Conservation (phyloP, 1,140 invertebrate species). For the Achroia grisella region DNA sequence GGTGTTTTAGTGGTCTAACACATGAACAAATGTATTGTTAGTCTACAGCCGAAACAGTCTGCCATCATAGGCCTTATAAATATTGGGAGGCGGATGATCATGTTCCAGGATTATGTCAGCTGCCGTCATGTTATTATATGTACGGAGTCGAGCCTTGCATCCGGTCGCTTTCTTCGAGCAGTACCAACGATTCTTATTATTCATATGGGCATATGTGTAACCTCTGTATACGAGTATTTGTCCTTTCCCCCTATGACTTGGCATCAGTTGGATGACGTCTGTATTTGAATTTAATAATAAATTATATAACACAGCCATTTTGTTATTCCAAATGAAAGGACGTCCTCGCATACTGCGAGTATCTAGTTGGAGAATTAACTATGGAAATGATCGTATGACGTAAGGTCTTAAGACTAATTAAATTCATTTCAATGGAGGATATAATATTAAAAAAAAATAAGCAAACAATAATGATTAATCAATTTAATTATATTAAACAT, state of each 20-base stretch:
- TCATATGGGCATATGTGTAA: conserved; percentile 12
- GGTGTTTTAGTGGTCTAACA: no score
- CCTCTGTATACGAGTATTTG: conserved; percentile 5
- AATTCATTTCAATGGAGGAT: no score
- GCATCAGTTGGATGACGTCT: conserved; percentile 29
- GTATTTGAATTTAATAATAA: neutral
- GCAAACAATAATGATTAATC: no score
- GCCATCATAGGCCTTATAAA: neutral
- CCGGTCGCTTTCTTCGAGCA: conserved; percentile 17
- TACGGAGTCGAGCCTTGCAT: conserved; percentile 7
- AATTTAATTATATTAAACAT: no score
- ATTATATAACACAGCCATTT: no score
- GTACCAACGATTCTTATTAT: conserved; percentile 18
- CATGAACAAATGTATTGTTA: neutral
- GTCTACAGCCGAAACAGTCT: neutral
- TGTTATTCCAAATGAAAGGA: no score
- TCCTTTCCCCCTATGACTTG: conserved; percentile 16
- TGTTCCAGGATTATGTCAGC: neutral
- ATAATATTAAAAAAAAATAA: no score
- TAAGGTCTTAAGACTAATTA: no score
- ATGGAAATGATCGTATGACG: no score
- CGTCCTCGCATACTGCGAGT: no score
- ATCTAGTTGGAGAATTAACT: no score
- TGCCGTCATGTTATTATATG: neutral
- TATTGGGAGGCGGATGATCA: conserved; percentile 7